Evolutionary conservation across 2,797 vertebrate genomes (phyloP), one percentile per base, ranked within the genome.

Genomic region (Chaetodon trifasciatus): DNA sequence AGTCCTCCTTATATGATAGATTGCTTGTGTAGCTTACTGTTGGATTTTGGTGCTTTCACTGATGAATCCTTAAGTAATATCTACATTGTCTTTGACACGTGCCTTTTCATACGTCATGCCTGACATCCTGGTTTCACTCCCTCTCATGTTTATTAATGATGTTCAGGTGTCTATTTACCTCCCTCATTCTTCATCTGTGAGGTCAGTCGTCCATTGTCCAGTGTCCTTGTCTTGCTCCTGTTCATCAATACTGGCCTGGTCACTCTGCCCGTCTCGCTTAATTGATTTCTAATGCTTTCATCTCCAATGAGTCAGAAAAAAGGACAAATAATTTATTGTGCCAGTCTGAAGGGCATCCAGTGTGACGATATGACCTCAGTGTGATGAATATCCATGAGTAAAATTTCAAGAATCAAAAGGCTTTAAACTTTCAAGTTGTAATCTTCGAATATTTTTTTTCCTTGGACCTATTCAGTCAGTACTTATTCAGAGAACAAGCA

Each of bases 251-350:
- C 47, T 61, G 37, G 47, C 49, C 70, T 82, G 74, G 53, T 70
- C 71, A 76, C 69, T 76, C 46, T 15, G 57, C 66, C 76, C 63
- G 62, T 75, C 75, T 74, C 28, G 2, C 78, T 77, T 79, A 86
- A 81, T 79, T 83, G 74, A 82, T 89, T 86, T 86, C 65, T 75
- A 74, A 65, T 82, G 73, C 82, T 63, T 79, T 79, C 0, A 15
- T 74, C 69, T 84, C 53, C 76, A 84, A 13, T 72, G 69, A 84
- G 50, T 88, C 71, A 68, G 70, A 83, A 82, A 70, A 28, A 68
- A 70, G 70, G 78, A 70, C 61, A 70, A 82, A 76, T 85, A 11
- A 78, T 84, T 78, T 69, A 78, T 80, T 75, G 69, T 32, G 52
- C 13, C 72, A 70, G 66, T 79, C 84, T 82, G 76, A 86, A 88